Base-by-base conservation (phyloP, 64 coral and sea anemone species). In the Pachyseris speciosa region DNA sequence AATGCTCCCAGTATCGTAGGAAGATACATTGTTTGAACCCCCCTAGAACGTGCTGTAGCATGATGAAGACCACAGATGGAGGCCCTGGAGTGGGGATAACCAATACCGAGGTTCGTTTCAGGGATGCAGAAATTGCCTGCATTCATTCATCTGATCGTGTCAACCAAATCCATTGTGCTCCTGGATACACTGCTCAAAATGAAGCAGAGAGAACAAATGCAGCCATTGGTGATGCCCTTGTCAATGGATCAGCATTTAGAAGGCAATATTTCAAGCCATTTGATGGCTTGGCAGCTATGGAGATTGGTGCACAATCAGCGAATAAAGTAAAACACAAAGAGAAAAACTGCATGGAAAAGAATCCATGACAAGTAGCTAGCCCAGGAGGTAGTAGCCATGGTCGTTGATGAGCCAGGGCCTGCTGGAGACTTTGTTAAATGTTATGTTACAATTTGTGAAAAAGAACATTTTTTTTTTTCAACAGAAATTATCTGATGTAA, bases 101-200 rank as follows among this genome's bases (percentile, higher is more conserved):
- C 64, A 89, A 79, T 60, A 39, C 63, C 33, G 58, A 78, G 60
- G 87, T 89, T 30, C 63, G 43, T n/a, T 91, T 83, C 72, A 83
- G 42, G 67, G 76, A 91, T 51, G 78, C 52, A 55, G 88, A 83
- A 81, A 81, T 83, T 72, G 87, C 87, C 20, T 28, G 28, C 77
- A 90, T 80, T 29, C 87, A 90, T 49, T 90, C 87, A 49, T 90
- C 58, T 66, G 87, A 90, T 52, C 59, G 74, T 90, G 87, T 83
- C 34, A 83, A 91, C 80, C 7, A 41, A 27, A 91, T 91, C 25
- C 75, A 91, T 67, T 75, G 42, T 70, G 89, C 63, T 37, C 48
- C 75, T 32, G 77, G 65, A n/a, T 76, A 83, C 42, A 83, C 89
- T 44, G 64, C 75, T 12, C 77, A 91, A 55, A 87, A 78, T 50